These are phyloP conservation scores for Sitobion miscanthi DNA, from an alignment of 1,140 invertebrate species.

Conservation along the genomic window DNA sequence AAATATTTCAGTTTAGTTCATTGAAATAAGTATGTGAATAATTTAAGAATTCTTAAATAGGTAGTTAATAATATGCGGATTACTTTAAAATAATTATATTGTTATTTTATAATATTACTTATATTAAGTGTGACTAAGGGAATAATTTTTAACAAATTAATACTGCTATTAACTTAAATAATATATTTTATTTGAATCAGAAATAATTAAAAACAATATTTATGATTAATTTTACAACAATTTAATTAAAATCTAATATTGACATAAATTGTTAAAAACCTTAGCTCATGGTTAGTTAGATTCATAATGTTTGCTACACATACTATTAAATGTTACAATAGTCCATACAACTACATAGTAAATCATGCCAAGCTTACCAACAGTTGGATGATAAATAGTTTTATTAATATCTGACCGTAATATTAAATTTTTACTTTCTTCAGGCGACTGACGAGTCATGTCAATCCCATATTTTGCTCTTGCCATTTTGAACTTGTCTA, in stretches of 20 bases:
- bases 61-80: not conserved
- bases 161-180: too few species aligned
- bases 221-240: too few species aligned
- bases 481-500: slow-evolving; percentile 51
- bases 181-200: too few species aligned
- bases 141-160: too few species aligned
- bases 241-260: too few species aligned
- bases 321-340: not conserved
- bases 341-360: slow-evolving; percentile 33
- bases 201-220: too few species aligned
- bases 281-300: not conserved
- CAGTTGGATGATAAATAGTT: slow-evolving; percentile 44
- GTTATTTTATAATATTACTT: not conserved
- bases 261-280: not conserved
- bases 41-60: not conserved
- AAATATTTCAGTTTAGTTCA: not conserved
- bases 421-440: slow-evolving; percentile 45
- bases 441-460: slow-evolving; percentile 27
- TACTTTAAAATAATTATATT: not conserved
- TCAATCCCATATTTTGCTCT: slow-evolving; percentile 49
- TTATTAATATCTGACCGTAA: slow-evolving; percentile 38
- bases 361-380: slow-evolving; percentile 54
- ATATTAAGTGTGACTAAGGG: too few species aligned
- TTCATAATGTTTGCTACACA: not conserved
- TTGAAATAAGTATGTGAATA: not conserved